Evolutionary conservation across 2,113 vertebrate species (phyloP), one percentile per base, ranked within the genome.

Genomic region (Solea solea): DNA sequence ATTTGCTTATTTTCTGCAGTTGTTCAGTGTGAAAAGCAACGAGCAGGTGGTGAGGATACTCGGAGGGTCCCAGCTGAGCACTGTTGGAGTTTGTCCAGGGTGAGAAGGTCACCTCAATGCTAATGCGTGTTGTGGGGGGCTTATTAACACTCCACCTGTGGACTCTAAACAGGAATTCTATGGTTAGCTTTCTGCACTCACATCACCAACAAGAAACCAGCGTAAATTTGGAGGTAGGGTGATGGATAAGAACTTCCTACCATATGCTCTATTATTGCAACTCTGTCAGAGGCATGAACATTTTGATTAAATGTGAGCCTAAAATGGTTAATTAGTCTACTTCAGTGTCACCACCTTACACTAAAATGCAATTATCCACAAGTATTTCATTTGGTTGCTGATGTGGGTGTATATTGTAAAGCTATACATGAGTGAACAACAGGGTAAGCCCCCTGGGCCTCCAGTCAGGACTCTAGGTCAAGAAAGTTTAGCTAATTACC

Each of bases 31-130:
- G 54, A 60, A 42, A 57, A 46, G 55, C 41, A 63, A 53, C 10
- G 65, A 72, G 50, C 72, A 85, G 75, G 72, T 82, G 83, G 64
- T 54, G 56, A 72, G 61, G 48, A 58, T 59, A 42, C 68, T 55
- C 69, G 51, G 59, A 46, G 73, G 51, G 64, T 60, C 69, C 72
- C 60, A 66, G 56, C 39, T 76, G 55, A 76, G 72, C 50, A 41
- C 39, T 66, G 53, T 54, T 84, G 79, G 79, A 79, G 60, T 57
- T 62, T 61, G 57, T 82, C 75, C 79, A 82, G 69, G 62, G 39
- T 69, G 51, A 76, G 69, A 84, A 77, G 79, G 76, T 86, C 65
- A 80, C 40, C 66, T 68, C 48, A 48, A 16, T 60, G 71, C 66
- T 74, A 78, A 81, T 61, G 59, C 3, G 0, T 77, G 49, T 68